phyloP scores from a whole-genome alignment of 1,140 invertebrate species.

The Zaprionus inermis region DNA sequence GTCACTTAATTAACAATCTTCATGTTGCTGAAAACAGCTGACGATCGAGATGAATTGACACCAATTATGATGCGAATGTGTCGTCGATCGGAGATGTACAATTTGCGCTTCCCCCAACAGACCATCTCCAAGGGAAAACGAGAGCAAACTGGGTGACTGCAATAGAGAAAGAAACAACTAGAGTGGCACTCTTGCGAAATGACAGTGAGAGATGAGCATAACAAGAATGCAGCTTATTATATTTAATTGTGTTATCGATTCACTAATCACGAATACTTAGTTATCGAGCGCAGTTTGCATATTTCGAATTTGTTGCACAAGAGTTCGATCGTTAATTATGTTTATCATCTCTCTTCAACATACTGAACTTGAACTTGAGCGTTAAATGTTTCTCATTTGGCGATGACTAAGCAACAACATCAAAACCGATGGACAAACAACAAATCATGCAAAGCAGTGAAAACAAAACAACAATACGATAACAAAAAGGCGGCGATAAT shows the following conservation, averaged over 20 bases:
- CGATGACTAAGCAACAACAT: slow-evolving; percentile 4
- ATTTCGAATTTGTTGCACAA: neutral
- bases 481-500: slow-evolving; percentile 22
- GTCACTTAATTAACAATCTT: slow-evolving; percentile 34
- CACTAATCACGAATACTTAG: neutral
- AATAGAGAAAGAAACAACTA: neutral
- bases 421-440: slow-evolving; percentile 21
- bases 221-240: neutral
- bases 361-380: slow-evolving; percentile 51
- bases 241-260: neutral
- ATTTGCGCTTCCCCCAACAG: slow-evolving; percentile 60
- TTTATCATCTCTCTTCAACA: slow-evolving; percentile 15
- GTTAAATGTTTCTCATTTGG: slow-evolving; percentile 24
- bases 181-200: neutral
- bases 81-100: slow-evolving; percentile 48
- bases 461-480: slow-evolving; percentile 20
- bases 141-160: slow-evolving; percentile 27
- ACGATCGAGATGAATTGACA: slow-evolving; percentile 55
- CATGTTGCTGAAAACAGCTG: slow-evolving; percentile 29
- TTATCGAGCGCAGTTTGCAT: neutral
- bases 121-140: slow-evolving; percentile 55
- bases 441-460: slow-evolving; percentile 31
- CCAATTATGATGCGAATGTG: slow-evolving; percentile 64
- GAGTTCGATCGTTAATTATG: neutral
- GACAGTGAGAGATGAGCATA: slow-evolving; percentile 24